Percentiles rank a stretch among this genome's conserved stretches.
These are phyloP conservation scores for Aphodius granarius DNA, from an alignment of 2,888 invertebrate species.

Conservation along the genomic window DNA sequence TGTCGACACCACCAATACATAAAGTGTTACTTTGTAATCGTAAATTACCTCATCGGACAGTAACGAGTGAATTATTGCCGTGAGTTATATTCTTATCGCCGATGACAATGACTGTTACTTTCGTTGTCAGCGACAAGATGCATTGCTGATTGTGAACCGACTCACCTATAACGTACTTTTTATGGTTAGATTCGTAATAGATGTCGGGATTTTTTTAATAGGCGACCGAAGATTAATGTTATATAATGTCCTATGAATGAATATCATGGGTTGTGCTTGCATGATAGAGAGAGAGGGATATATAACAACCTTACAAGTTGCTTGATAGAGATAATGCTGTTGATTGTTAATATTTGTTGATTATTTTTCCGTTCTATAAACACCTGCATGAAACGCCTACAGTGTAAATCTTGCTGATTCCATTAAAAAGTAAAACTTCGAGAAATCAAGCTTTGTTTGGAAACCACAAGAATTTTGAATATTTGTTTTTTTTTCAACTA, in stretches of 20 bases:
- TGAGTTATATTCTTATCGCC: constrained; percentile 6
- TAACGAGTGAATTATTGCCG: constrained; percentile 7
- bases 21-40: constrained; percentile 3
- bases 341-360: too few relatives aligned
- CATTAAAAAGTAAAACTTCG: too few relatives aligned
- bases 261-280: neutral
- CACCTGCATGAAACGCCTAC: too few relatives aligned
- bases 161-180: neutral
- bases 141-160: neutral
- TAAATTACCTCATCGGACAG: constrained; percentile 10
- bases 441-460: too few relatives aligned
- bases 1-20: constrained; percentile 12
- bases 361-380: too few relatives aligned
- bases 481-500: too few relatives aligned
- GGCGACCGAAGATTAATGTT: neutral
- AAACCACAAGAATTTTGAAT: too few relatives aligned
- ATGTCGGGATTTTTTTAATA: neutral
- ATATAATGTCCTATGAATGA: neutral
- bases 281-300: too few relatives aligned
- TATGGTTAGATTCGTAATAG: neutral
- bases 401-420: too few relatives aligned
- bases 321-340: too few relatives aligned
- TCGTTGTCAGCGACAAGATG: constrained; percentile 13
- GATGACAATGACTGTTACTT: constrained; percentile 11
- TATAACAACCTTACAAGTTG: too few relatives aligned